Conservation (phyloP, 2,113 vertebrate species). For the Cebidichthys violaceus region DNA sequence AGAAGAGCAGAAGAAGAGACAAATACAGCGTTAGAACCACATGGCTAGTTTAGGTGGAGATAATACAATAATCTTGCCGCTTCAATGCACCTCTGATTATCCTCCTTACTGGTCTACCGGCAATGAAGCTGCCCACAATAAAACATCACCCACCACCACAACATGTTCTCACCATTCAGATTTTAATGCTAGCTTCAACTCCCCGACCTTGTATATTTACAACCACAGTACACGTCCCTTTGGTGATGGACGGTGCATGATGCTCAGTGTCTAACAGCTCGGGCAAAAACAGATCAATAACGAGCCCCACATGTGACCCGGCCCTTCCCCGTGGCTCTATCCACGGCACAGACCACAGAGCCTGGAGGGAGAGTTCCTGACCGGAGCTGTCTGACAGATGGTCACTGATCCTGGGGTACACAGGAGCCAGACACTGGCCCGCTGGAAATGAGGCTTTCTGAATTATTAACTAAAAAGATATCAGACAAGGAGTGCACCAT, state of each 20-base stretch:
- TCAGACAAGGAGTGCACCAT: neutral
- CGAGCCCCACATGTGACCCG: slow-evolving; percentile 34
- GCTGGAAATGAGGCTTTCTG: slow-evolving; percentile 33
- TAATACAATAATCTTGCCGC: slow-evolving; percentile 44
- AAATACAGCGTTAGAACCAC: slow-evolving; percentile 45
- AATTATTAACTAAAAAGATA: slow-evolving; percentile 66
- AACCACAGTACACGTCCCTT: neutral
- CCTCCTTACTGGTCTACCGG: slow-evolving; percentile 11
- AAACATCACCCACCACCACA: neutral
- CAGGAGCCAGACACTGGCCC: slow-evolving; percentile 33
- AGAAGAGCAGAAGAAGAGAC: slow-evolving; percentile 28
- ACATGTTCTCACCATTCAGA: neutral
- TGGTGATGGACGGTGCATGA: slow-evolving; percentile 4
- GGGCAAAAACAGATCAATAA: slow-evolving; percentile 67
- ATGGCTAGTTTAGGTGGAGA: slow-evolving; percentile 16
- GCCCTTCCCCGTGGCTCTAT: slow-evolving; percentile 36
- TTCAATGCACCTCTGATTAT: slow-evolving; percentile 44
- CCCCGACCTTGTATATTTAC: slow-evolving; percentile 2
- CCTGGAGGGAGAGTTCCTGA: slow-evolving; percentile 41
- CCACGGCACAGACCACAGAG: slow-evolving; percentile 30
- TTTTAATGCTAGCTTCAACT: neutral
- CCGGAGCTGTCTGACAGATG: slow-evolving; percentile 73
- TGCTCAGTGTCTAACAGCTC: slow-evolving; percentile 37
- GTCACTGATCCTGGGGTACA: slow-evolving; percentile 68
- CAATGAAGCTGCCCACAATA: neutral